phyloP scores from a whole-genome alignment of 2,888 invertebrate species.

The Heliconius aoede region DNA sequence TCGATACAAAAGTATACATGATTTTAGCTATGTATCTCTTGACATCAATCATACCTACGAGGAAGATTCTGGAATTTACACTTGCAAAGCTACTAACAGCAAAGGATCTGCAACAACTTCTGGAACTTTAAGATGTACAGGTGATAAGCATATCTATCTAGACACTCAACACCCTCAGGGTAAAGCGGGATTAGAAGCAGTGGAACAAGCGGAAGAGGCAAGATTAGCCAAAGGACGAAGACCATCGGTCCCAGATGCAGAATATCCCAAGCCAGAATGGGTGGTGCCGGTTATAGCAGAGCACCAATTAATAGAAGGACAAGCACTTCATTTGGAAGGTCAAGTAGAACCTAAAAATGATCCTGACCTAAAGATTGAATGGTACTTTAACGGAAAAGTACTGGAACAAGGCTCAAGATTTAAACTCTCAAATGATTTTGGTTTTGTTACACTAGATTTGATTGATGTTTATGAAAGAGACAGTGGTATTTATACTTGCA shows the following conservation, averaged over 20 bases:
- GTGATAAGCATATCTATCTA: constrained; percentile 90
- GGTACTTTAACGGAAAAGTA: constrained; percentile 96
- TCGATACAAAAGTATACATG: constrained; percentile 95
- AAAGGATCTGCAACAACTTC: constrained; percentile 96
- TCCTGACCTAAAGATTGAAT: constrained; percentile 94
- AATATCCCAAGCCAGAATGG: constrained; percentile 94
- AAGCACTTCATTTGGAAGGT: constrained; percentile 95
- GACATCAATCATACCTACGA: constrained; percentile 94
- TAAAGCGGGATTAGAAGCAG: constrained; percentile 93
- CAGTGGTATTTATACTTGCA: constrained; percentile 96
- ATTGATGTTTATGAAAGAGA: constrained; percentile 96
- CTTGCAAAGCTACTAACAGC: constrained; percentile 94
- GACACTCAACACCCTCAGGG: constrained; percentile 99
- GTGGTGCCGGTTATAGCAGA: constrained; percentile 91
- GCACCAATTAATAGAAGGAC: constrained; percentile 91
- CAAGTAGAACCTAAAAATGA: constrained; percentile 97
- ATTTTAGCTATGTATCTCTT: constrained; percentile 97
- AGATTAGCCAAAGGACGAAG: constrained; percentile 88
- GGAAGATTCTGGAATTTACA: constrained; percentile 96
- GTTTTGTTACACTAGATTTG: constrained; percentile 96
- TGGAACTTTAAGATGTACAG: constrained; percentile 92
- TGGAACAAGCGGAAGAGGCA: constrained; percentile 94
- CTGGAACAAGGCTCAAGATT: constrained; percentile 94
- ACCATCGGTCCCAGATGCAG: constrained; percentile 87
- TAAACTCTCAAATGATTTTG: constrained; percentile 97